phyloP scores from a whole-genome alignment of 2,888 invertebrate genomes.

The Eupithecia insigniata region DNA sequence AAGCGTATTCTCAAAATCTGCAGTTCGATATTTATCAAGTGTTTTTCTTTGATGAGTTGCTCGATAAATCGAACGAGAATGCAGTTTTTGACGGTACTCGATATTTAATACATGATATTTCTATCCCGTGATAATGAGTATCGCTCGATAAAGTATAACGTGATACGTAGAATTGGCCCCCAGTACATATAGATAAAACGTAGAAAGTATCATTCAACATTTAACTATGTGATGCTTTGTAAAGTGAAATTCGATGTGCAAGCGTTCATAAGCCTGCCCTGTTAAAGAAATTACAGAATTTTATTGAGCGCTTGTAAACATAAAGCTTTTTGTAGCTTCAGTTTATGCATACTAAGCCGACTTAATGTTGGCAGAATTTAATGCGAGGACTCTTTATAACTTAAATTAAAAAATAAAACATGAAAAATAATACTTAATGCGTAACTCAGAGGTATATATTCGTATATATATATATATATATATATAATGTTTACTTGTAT shows the following conservation, averaged over 20 bases:
- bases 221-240: neutral
- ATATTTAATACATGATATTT: no score
- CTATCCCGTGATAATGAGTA: no score
- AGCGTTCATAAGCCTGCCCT: neutral
- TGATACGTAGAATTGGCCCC: no score
- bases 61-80: no score
- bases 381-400: neutral
- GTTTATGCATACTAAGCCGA: conserved; percentile 16
- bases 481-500: no score
- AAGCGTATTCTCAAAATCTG: no score
- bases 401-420: neutral
- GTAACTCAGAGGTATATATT: neutral
- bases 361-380: neutral
- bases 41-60: no score
- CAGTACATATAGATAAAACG: neutral
- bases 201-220: neutral
- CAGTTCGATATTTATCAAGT: no score
- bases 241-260: neutral
- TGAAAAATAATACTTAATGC: neutral
- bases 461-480: no score
- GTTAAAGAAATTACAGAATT: conserved; percentile 16
- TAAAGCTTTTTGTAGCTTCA: conserved; percentile 17
- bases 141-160: no score
- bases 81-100: no score
- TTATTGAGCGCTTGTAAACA: conserved; percentile 20